Evolutionary conservation across 2,888 invertebrate genomes (phyloP).

Genomic region (Volucella inflata): DNA sequence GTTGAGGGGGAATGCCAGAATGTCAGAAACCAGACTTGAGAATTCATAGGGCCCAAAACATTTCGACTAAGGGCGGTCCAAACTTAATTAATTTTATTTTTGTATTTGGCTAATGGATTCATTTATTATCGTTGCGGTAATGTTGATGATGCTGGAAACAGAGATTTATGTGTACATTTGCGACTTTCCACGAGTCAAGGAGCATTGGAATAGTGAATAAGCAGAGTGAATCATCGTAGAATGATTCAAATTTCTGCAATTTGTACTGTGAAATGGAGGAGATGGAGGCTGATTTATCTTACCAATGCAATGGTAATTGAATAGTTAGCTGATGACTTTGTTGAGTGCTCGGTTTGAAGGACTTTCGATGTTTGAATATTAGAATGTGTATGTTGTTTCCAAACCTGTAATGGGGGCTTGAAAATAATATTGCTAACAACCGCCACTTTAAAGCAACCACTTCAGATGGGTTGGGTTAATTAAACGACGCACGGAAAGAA

Average conservation of each 20-base stretch:
- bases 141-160: conserved; percentile 72
- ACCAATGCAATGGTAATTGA: neutral
- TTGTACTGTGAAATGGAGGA: neutral
- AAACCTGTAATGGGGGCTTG: too few species aligned
- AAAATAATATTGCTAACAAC: too few species aligned
- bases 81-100: conserved; percentile 75
- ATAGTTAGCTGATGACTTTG: neutral
- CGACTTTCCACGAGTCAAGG: conserved; percentile 31
- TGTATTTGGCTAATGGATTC: conserved; percentile 73
- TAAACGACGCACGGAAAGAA: too few species aligned
- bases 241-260: conserved; percentile 31
- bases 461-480: too few species aligned
- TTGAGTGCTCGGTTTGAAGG: neutral
- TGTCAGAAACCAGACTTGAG: neutral
- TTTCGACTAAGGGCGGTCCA: conserved; percentile 36
- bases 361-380: neutral
- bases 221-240: conserved; percentile 40
- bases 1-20: conserved; percentile 23
- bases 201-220: neutral
- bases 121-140: conserved; percentile 73
- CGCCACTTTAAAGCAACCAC: too few species aligned
- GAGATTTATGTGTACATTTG: conserved; percentile 69
- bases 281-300: neutral
- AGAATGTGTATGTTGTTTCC: too few species aligned
- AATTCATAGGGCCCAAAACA: too few species aligned